Base-by-base conservation (phyloP, 2,888 invertebrate genomes). In the Agrotis puta region DNA sequence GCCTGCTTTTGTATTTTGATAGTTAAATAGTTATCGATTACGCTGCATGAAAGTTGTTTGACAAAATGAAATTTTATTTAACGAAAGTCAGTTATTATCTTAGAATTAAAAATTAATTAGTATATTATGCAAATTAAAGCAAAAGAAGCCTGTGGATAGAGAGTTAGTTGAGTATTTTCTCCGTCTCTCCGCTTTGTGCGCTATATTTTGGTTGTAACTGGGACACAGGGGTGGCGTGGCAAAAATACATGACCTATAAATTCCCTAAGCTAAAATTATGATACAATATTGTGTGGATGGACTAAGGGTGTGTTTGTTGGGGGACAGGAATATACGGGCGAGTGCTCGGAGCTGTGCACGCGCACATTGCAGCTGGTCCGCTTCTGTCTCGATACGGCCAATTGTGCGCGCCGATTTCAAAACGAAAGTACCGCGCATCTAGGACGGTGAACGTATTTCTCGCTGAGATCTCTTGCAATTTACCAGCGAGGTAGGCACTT, bases 381-480 rank as follows among this genome's bases (percentile, higher is more conserved):
- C 91, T 89, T 91, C 90, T 93, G 92, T 92, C 95, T 94, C 93
- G 94, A 94, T 93, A 94, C 94, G 94, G 95, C 92, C 94, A 95
- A 95, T 95, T 95, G 95, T 95, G 92, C 93, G 94, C 93, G 93
- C 93, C 94, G 95, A 95, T 95, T 95, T 96, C 96, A 95, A 95
- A 96, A 95, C 94, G 96, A 96, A 96, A 96, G 96, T 95, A 94
- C 94, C 92, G 92, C 93, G 94, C 95, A 95, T 95, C 95, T 95
- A 94, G 95, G 95, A 94, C 95, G 95, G 95, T 95, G 95, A 96
- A 95, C 95, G 95, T 95, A 95, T 94, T 95, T 94, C 94, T 94
- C 93, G 93, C 83, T 85, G 92, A 92, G 94, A 95, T 94, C 94
- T 95, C 94, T 94, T 95, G 94, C 94, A 93, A 94, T 94, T 94